Conservation (phyloP, 2,888 invertebrate species). For the Glaucopsyche alexis region DNA sequence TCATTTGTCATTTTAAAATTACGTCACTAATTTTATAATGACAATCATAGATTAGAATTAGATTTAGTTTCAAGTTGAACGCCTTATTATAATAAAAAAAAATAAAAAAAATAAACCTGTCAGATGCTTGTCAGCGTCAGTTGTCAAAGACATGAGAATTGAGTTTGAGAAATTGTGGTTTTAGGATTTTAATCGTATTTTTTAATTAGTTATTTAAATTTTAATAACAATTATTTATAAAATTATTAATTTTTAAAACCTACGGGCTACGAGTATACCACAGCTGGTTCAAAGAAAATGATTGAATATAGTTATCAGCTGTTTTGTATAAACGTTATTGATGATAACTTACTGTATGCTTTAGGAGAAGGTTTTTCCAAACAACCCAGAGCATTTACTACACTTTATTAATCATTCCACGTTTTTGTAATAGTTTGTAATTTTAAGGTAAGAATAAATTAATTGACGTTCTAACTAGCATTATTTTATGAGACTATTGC, state of each 20-base stretch:
- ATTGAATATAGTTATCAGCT: neutral
- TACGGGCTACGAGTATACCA: neutral
- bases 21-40: too few relatives aligned
- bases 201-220: neutral
- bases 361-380: neutral
- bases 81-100: too few relatives aligned
- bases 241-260: neutral
- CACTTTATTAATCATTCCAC: neutral
- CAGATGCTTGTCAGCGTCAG: too few relatives aligned
- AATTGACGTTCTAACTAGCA: neutral
- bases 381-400: constrained; percentile 22
- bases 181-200: neutral
- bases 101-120: neutral
- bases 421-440: neutral
- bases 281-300: neutral
- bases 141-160: neutral
- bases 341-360: constrained; percentile 5
- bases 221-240: neutral
- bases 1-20: too few relatives aligned
- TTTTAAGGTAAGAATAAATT: neutral
- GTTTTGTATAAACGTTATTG: constrained; percentile 15
- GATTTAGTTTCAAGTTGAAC: too few relatives aligned
- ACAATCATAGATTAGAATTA: too few relatives aligned
- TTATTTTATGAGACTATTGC: neutral
- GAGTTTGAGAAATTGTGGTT: neutral